A percentile compares a stretch with the other conserved stretches of the same genome.
phyloP scores from a whole-genome alignment of 2,888 invertebrate genomes.

The Megastigmus dorsalis region DNA sequence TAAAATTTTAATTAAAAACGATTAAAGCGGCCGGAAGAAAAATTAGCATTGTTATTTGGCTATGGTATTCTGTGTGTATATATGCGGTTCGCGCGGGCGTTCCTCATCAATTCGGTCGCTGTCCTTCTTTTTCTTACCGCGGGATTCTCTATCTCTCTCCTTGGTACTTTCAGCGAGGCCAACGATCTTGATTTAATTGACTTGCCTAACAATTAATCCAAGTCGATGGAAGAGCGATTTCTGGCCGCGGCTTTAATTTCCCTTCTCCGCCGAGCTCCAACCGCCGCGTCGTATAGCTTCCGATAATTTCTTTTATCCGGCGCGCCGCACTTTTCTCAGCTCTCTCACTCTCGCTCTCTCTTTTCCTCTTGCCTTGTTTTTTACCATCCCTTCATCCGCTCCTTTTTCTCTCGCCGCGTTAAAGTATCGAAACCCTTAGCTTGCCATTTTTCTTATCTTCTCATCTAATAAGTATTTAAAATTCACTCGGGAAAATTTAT shows the following conservation, averaged over 20 bases:
- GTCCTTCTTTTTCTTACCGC: not conserved
- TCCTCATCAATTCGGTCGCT: constrained; percentile 8
- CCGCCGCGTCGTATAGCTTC: too few relatives aligned
- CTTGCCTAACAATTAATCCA: constrained; percentile 59
- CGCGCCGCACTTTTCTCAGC: not conserved
- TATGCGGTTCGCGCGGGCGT: not conserved
- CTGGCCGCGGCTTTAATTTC: constrained; percentile 33
- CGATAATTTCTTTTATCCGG: constrained; percentile 45
- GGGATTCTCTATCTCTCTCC: not conserved
- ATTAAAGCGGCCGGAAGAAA: constrained; percentile 32
- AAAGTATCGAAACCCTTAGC: constrained; percentile 1
- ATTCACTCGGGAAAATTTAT: constrained; percentile 40
- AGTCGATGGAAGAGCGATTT: constrained; percentile 45
- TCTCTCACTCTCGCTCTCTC: not conserved
- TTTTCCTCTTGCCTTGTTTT: not conserved
- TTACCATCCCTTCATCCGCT: not conserved
- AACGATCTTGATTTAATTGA: constrained; percentile 59
- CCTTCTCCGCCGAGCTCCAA: not conserved
- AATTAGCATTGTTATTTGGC: constrained; percentile 49
- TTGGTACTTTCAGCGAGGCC: not conserved
- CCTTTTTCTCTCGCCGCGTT: not conserved
- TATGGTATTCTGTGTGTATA: too few relatives aligned
- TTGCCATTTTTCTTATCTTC: constrained; percentile 18
- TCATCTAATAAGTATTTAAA: constrained; percentile 28
- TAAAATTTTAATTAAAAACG: constrained; percentile 50